Evolutionary conservation across 2,113 vertebrate genomes (phyloP).

Genomic region (Urocynchramus pylzowi): DNA sequence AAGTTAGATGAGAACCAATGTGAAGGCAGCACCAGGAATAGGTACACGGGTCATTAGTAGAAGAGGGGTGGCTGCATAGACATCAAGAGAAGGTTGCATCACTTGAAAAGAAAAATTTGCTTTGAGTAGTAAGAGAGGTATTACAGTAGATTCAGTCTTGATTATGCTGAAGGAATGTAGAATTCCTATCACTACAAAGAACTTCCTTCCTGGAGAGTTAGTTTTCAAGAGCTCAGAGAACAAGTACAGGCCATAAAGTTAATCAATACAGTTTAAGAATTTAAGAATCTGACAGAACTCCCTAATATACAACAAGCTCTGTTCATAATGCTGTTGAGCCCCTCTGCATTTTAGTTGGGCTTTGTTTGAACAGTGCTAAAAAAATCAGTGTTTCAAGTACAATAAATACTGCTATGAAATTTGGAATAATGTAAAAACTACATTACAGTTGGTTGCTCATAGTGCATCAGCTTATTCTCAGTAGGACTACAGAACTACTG

Average conservation of each 20-base stretch:
- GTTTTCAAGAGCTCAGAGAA: neutral
- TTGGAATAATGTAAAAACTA: neutral
- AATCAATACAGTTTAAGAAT: conserved; percentile 16
- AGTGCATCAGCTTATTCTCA: neutral
- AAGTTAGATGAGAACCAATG: neutral
- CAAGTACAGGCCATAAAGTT: neutral
- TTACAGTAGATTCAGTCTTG: neutral
- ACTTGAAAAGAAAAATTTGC: neutral
- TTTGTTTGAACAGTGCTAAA: neutral
- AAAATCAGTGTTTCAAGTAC: neutral
- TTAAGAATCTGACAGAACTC: neutral
- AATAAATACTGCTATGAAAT: neutral
- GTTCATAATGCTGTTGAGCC: neutral
- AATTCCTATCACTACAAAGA: neutral
- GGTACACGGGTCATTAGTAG: neutral
- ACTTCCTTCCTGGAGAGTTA: neutral
- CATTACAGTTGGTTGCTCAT: neutral
- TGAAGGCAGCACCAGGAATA: neutral
- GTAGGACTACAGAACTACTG: neutral
- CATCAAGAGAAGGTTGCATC: neutral
- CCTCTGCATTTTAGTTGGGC: neutral
- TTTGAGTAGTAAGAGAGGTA: neutral
- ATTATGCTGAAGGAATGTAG: neutral
- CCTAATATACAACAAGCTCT: neutral
- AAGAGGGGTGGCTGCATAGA: neutral